Percentiles rank a stretch among this genome's conserved stretches.
Conservation (phyloP, 2,797 vertebrate genomes). For the Yasuhikotakia modesta region DNA sequence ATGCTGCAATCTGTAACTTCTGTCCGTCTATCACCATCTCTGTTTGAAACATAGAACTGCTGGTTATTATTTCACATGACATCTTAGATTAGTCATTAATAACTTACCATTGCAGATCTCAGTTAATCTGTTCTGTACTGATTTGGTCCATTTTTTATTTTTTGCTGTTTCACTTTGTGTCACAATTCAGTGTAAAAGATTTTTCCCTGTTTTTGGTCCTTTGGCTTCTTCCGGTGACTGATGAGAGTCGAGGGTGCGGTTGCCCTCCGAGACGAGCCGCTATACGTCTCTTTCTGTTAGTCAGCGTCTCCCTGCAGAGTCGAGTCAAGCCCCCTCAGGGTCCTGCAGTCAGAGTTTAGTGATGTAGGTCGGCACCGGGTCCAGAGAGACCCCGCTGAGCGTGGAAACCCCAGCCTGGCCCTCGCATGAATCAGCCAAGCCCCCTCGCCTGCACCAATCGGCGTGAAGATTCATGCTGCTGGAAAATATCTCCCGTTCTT, state of each 20-base stretch:
- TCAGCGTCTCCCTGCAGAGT: slow-evolving; percentile 26
- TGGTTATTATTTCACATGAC: too few relatives aligned
- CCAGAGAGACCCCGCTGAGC: slow-evolving; percentile 30
- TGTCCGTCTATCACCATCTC: too few relatives aligned
- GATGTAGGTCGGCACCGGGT: slow-evolving; percentile 10
- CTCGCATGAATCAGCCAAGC: slow-evolving; percentile 40
- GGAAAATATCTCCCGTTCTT: not conserved
- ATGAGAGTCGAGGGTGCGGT: not conserved
- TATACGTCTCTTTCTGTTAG: slow-evolving; percentile 15
- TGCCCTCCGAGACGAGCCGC: slow-evolving; percentile 1
- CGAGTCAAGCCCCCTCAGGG: slow-evolving; percentile 16
- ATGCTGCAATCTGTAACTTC: too few relatives aligned
- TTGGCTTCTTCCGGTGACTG: not conserved
- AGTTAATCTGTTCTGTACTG: too few relatives aligned
- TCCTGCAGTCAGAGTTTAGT: slow-evolving; percentile 30
- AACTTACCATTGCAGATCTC: too few relatives aligned
- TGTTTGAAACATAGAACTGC: too few relatives aligned
- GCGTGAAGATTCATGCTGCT: not conserved
- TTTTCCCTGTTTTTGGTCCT: too few relatives aligned
- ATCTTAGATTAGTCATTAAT: too few relatives aligned
- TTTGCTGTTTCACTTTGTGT: not conserved
- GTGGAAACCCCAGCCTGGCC: slow-evolving; percentile 15
- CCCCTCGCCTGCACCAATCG: slow-evolving; percentile 32
- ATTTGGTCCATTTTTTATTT: too few relatives aligned
- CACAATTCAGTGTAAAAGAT: not conserved